Base-by-base conservation (phyloP, 2,797 vertebrate genomes). In the Pangasius sanitwongsei region DNA sequence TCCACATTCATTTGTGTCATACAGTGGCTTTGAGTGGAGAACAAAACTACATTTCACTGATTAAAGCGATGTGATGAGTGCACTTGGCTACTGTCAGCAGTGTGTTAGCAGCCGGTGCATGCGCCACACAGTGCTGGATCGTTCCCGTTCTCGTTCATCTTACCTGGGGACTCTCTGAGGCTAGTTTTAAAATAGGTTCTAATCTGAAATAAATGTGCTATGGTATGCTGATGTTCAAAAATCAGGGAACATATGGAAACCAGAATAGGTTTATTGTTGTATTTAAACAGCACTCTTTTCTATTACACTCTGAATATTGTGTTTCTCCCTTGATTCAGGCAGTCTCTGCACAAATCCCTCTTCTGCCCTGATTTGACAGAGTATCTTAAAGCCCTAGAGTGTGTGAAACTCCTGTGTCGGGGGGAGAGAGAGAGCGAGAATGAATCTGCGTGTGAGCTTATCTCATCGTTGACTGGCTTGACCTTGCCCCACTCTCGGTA, bases 1-100 rank as follows among this genome's bases (percentile, higher is more conserved):
- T 94, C 94, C 94, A 95, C 93, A 96, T 95, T 96, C 95, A 95
- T 96, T 96, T 95, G 95, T 96, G 95, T 96, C 93, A 92, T 93
- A 92, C 93, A 93, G 95, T 95, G 95, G 94, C 94, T 96, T 94
- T 95, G 95, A 96, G 94, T 94, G 94, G 93, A 89, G 93, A 94
- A 96, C 94, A 95, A 89, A 90, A 95, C 94, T 95, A 94, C 94
- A 95, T 96, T 95, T 96, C 93, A 94, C 95, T 96, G 96, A 96
- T 96, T 96, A 96, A 88, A 96, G 94, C 94, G 95, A 96, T 95
- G 95, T 94, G 93, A 93, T 95, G 93, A 95, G 95, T 95, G 94
- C 94, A 93, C 93, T 95, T 93, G 93, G 94, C 78, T 94, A 93
- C 95, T 95, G 94, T 95, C 95, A 95, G 94, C 92, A 92, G 92